Percentiles rank a stretch among this genome's conserved stretches.
Evolutionary conservation across 2,888 invertebrate genomes (phyloP).

Genomic region (Ormyrus thymus): DNA sequence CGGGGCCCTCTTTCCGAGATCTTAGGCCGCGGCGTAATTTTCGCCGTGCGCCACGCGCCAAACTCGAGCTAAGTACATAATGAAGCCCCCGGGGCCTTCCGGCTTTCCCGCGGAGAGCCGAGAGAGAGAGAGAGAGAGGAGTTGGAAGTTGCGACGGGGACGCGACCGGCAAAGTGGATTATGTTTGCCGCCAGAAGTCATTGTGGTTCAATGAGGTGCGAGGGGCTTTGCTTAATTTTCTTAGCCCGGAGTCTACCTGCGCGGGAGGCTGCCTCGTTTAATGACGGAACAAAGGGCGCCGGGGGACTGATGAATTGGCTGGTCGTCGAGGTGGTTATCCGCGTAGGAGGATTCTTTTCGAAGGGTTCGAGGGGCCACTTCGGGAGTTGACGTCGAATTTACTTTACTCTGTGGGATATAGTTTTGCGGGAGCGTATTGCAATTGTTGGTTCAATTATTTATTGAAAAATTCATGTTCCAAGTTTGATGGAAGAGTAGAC

Average conservation of each 20-base stretch:
- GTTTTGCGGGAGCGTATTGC: too few relatives aligned
- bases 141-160: neutral
- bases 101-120: conserved; percentile 11
- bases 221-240: conserved; percentile 35
- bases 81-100: conserved; percentile 17
- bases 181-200: conserved; percentile 53
- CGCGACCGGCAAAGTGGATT: conserved; percentile 48
- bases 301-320: too few relatives aligned
- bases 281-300: conserved; percentile 6
- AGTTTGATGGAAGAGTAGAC: too few relatives aligned
- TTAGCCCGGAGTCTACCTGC: neutral
- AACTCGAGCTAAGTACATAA: conserved; percentile 31
- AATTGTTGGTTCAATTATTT: too few relatives aligned
- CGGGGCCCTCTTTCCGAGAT: neutral
- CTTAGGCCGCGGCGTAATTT: neutral
- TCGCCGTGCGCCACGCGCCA: conserved; percentile 6
- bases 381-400: too few relatives aligned
- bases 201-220: conserved; percentile 52
- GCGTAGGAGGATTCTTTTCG: too few relatives aligned
- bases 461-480: too few relatives aligned
- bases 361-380: too few relatives aligned
- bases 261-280: neutral
- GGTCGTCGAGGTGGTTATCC: too few relatives aligned
- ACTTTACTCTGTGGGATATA: too few relatives aligned
- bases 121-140: neutral